phyloP scores from a whole-genome alignment of 2,888 invertebrate genomes.

The Ommatoiulus sabulosus region DNA sequence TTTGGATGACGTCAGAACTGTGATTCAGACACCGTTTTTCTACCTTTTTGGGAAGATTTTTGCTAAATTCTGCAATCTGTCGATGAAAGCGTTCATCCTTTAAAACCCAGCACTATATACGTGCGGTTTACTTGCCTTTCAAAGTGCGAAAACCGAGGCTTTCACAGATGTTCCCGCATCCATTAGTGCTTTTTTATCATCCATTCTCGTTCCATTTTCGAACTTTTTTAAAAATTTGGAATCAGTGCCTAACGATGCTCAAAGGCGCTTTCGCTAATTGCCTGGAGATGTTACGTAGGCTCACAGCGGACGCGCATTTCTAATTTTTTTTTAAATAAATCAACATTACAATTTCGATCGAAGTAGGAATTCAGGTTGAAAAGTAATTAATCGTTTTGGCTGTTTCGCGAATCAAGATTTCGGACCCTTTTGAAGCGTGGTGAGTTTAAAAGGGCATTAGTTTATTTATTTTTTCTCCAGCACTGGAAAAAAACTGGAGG shows the following conservation, averaged over 20 bases:
- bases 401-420: conserved; percentile 11
- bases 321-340: background rate
- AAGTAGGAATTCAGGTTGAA: conserved; percentile 26
- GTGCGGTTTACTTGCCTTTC: background rate
- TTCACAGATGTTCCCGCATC: background rate
- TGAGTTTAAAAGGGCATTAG: conserved; percentile 42
- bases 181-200: background rate
- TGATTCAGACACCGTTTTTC: background rate
- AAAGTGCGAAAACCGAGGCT: background rate
- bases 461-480: background rate
- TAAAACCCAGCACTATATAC: background rate
- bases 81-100: background rate
- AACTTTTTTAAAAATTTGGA: background rate
- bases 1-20: background rate
- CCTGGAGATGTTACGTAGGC: background rate
- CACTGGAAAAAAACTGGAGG: background rate
- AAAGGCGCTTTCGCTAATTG: conserved; percentile 20
- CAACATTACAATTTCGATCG: background rate
- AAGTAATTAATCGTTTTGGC: background rate
- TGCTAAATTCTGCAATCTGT: background rate
- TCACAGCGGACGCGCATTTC: background rate
- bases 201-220: background rate
- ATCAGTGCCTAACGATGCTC: background rate
- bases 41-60: background rate
- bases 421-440: conserved; percentile 32